A percentile compares a stretch with the other conserved stretches of the same genome.
Evolutionary conservation across 2,113 vertebrate genomes (phyloP).

Genomic region (Platichthys stellatus): DNA sequence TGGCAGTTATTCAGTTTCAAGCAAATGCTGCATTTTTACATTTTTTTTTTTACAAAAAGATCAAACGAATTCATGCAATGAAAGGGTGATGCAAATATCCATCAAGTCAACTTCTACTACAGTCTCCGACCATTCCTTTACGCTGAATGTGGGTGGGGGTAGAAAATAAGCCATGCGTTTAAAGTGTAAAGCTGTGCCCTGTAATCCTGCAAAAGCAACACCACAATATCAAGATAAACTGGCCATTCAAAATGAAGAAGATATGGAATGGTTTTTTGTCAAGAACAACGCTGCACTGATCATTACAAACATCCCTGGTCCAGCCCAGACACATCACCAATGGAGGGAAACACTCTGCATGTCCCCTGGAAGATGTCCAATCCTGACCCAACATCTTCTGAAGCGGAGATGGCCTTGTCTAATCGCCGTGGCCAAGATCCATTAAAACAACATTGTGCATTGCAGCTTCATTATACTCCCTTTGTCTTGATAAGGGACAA

Average conservation of each 20-base stretch:
- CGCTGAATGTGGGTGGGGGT: neutral
- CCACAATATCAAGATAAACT: neutral
- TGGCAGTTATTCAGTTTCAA: slow-evolving; percentile 40
- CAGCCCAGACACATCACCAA: neutral
- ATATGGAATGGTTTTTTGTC: neutral
- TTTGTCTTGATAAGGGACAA: neutral
- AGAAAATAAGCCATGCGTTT: neutral
- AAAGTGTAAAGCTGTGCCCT: neutral
- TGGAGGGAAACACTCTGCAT: neutral
- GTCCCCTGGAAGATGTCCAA: no score
- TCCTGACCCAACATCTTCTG: no score
- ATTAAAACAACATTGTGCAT: no score
- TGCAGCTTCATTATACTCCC: neutral
- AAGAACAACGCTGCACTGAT: neutral
- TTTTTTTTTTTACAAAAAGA: neutral
- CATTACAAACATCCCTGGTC: neutral
- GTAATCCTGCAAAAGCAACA: neutral
- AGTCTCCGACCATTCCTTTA: neutral
- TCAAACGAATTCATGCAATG: neutral
- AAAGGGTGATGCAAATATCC: neutral
- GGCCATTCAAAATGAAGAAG: neutral
- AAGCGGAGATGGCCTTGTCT: no score
- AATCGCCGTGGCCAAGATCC: no score
- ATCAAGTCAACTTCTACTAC: neutral
- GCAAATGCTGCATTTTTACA: slow-evolving; percentile 1